phyloP scores from a whole-genome alignment of 2,797 vertebrate species.

The Hylomyscus alleni region DNA sequence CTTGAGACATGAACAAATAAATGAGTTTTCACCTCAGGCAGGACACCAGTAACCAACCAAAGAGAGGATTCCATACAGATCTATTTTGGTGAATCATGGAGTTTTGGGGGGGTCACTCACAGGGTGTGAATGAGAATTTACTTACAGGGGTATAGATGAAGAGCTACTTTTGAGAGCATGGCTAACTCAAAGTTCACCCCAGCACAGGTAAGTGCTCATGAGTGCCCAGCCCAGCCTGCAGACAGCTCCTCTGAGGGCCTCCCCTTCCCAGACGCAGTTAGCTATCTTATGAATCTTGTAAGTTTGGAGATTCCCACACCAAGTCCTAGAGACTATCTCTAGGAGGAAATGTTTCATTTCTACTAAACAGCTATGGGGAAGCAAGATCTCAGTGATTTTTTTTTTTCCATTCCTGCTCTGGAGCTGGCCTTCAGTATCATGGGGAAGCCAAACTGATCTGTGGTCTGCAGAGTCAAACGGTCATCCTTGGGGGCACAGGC shows the following conservation, averaged over 20 bases:
- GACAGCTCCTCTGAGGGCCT: neutral
- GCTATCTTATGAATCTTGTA: neutral
- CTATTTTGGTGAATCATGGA: neutral
- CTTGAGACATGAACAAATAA: neutral
- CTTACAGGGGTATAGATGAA: neutral
- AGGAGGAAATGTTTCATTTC: neutral
- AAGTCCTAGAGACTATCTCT: neutral
- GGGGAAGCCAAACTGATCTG: neutral
- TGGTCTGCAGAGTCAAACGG: neutral
- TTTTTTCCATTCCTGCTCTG: neutral
- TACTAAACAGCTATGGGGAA: neutral
- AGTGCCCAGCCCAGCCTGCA: neutral
- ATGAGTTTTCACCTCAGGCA: neutral
- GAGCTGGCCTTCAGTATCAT: neutral
- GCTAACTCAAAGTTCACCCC: neutral
- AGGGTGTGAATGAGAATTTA: neutral
- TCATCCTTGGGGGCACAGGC: neutral
- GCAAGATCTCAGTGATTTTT: neutral
- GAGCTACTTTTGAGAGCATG: neutral
- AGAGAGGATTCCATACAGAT: neutral
- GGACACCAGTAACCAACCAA: neutral
- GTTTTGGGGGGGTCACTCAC: neutral
- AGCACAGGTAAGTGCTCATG: neutral
- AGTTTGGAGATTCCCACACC: neutral
- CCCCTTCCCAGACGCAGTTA: neutral